A percentile compares a stretch with the other conserved stretches of the same genome.
Conservation (phyloP, 2,888 invertebrate genomes). For the Polymixis flavicincta region DNA sequence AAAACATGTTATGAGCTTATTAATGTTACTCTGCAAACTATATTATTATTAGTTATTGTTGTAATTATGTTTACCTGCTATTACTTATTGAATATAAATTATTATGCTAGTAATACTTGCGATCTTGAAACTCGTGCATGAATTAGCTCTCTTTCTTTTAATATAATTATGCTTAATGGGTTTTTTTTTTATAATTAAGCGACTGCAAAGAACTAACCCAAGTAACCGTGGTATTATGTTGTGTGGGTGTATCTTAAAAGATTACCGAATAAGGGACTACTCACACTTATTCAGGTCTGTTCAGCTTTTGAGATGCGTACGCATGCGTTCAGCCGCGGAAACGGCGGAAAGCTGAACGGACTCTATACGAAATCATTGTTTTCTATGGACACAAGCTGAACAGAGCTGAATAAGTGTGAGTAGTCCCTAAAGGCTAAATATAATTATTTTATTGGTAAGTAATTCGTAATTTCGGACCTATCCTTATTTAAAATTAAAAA, state of each 20-base stretch:
- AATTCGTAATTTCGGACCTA: neutral
- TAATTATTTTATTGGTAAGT: constrained; percentile 6
- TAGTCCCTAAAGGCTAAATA: too few species aligned
- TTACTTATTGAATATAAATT: constrained; percentile 30
- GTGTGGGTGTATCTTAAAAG: neutral
- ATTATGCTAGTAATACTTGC: constrained; percentile 6
- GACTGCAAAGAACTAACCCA: neutral
- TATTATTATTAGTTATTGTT: constrained; percentile 18
- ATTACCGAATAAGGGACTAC: constrained; percentile 24
- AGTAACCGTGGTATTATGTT: neutral
- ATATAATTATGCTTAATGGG: neutral
- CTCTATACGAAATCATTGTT: too few species aligned
- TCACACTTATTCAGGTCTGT: too few species aligned
- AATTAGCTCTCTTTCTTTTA: constrained; percentile 5
- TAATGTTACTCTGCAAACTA: neutral
- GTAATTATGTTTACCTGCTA: constrained; percentile 6
- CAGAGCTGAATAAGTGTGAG: too few species aligned
- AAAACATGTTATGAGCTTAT: neutral
- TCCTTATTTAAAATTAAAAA: neutral
- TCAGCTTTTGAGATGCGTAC: too few species aligned
- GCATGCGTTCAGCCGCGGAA: too few species aligned
- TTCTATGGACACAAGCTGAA: too few species aligned
- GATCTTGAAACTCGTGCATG: constrained; percentile 11
- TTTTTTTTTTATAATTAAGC: neutral
- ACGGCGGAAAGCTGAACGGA: too few species aligned